Evolutionary conservation across 2,888 invertebrate species (phyloP).

Genomic region (Meta bourneti): DNA sequence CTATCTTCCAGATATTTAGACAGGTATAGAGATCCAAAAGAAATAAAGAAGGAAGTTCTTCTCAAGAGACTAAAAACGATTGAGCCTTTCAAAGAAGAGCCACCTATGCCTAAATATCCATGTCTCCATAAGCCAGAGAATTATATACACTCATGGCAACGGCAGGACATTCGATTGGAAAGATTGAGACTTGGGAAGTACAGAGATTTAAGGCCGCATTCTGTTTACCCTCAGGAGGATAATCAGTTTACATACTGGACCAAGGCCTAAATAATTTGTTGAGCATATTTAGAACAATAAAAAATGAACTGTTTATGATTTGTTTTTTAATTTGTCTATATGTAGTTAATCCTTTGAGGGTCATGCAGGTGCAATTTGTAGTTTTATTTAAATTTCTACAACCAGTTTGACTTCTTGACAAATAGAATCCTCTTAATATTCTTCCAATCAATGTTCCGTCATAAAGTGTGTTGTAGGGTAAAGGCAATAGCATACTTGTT

Average conservation of each 20-base stretch:
- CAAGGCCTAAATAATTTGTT: conserved; percentile 15
- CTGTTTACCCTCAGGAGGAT: conserved; percentile 72
- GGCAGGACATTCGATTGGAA: conserved; percentile 60
- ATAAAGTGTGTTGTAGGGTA: too few relatives aligned
- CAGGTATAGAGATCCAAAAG: conserved; percentile 93
- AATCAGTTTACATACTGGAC: conserved; percentile 35
- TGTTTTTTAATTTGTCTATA: too few relatives aligned
- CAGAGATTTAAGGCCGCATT: conserved; percentile 73
- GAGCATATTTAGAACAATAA: too few relatives aligned
- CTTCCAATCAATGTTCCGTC: too few relatives aligned
- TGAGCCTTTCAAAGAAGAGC: conserved; percentile 86
- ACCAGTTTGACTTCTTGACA: too few relatives aligned
- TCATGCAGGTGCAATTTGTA: too few relatives aligned
- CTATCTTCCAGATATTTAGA: conserved; percentile 88
- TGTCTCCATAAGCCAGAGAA: conserved; percentile 72
- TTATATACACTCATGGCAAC: conserved; percentile 74
- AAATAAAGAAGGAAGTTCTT: conserved; percentile 93
- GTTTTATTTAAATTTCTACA: too few relatives aligned
- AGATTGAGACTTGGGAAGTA: conserved; percentile 71
- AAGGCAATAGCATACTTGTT: too few relatives aligned
- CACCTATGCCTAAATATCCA: conserved; percentile 76
- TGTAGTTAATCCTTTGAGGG: too few relatives aligned
- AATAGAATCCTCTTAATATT: too few relatives aligned
- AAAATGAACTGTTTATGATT: too few relatives aligned
- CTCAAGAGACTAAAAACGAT: conserved; percentile 88